Evolutionary conservation across 2,888 invertebrate species (phyloP).

Genomic region (Acrocyrtus sp.): DNA sequence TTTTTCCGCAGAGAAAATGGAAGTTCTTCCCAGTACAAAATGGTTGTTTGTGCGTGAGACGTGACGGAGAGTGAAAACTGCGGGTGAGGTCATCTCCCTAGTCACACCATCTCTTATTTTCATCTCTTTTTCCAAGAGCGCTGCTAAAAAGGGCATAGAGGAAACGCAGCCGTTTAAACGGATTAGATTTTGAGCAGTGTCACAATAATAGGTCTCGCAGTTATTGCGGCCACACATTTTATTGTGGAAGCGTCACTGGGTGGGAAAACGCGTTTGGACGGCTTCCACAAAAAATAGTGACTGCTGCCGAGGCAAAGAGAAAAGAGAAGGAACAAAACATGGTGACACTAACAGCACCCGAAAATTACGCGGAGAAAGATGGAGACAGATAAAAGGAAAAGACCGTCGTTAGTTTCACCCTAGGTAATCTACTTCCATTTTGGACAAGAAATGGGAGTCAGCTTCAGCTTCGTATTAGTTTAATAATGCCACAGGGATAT

Average conservation of each 20-base stretch:
- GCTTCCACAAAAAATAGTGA: neutral
- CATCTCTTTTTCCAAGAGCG: too few species aligned
- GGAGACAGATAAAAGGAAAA: constrained; percentile 47
- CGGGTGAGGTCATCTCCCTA: neutral
- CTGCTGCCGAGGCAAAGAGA: neutral
- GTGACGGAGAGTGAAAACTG: neutral
- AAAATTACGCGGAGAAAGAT: neutral
- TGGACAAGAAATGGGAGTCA: too few species aligned
- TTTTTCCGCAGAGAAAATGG: constrained; percentile 1
- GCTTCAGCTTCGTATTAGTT: too few species aligned
- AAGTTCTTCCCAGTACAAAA: too few species aligned
- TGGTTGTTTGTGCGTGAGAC: neutral
- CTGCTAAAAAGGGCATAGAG: too few species aligned
- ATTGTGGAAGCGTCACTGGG: too few species aligned
- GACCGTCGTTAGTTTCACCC: constrained; percentile 58
- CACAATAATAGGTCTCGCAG: neutral
- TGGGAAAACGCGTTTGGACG: too few species aligned
- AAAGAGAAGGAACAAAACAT: neutral
- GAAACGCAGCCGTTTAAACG: neutral
- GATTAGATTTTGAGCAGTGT: neutral
- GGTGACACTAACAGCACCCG: neutral
- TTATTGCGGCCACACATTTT: neutral
- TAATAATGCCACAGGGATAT: too few species aligned
- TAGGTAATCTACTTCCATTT: constrained; percentile 35
- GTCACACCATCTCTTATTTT: neutral